Base-by-base conservation (phyloP, 30 jellyfish, hydroid and myxozoan species). In the Hydra vulgaris region DNA sequence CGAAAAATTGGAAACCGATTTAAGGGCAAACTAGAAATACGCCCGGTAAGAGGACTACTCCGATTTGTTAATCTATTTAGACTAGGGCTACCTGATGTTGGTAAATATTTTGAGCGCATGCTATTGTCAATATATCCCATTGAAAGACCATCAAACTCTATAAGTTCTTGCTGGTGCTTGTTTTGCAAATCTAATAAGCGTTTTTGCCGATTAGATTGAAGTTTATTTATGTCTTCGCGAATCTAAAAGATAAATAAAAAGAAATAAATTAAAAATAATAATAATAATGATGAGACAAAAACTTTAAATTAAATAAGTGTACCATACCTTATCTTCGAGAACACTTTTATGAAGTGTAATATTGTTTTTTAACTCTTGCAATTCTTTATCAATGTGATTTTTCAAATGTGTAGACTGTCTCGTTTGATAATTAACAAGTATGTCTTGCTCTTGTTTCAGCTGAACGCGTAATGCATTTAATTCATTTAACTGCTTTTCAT, bases 251-350 rank as follows among this genome's bases (percentile, higher is more conserved):
- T 40, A 40, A 40, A 12, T 40, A 40, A 40, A 40, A 40, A 12
- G 8, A 5, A 40, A 5, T 40, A 40, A 40, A 3, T 12, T 40
- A 40, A 40, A 5, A 40, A 40, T n/a, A n/a, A n/a, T n/a, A n/a
- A n/a, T n/a, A n/a, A n/a, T n/a, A n/a, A n/a, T n/a, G n/a, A n/a
- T n/a, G n/a, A n/a, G n/a, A n/a, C n/a, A n/a, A n/a, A n/a, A n/a
- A n/a, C n/a, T n/a, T n/a, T n/a, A n/a, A n/a, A n/a, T n/a, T n/a
- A n/a, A n/a, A n/a, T n/a, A n/a, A n/a, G n/a, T n/a, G n/a, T n/a
- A n/a, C n/a, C n/a, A n/a, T n/a, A n/a, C 99, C 96, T 96, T 85
- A 53, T 94, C 96, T 66, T 94, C 99, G 19, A 94, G 86, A 82
- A 94, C 53, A n/a, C 90, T 95, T 54, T 91, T 77, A 23, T 96